These are phyloP conservation scores for Oryzias javanicus DNA, from an alignment of 2,113 vertebrate species.

Conservation along the genomic window DNA sequence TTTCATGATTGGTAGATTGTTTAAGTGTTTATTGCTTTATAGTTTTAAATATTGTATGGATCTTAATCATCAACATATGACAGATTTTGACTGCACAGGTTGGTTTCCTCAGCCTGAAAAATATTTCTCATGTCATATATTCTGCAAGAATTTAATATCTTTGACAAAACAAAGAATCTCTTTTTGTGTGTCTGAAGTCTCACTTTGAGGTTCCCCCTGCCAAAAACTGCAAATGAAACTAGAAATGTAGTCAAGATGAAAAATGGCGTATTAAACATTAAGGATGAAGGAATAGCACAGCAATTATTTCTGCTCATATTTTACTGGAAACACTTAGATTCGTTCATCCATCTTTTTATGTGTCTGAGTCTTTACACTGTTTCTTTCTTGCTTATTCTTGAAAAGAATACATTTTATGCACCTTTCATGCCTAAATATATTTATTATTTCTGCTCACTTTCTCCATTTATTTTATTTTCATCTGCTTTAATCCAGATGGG, in stretches of 20 bases:
- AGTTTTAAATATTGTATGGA: not conserved
- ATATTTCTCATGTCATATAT: not conserved
- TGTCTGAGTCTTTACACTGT: conserved; percentile 26
- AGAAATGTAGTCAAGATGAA: conserved; percentile 56
- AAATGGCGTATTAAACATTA: conserved; percentile 74
- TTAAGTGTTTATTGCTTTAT: not conserved
- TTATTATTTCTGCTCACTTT: not conserved
- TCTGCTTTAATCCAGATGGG: conserved; percentile 1
- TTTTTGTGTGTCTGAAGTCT: conserved; percentile 11
- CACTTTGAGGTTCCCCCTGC: conserved; percentile 21
- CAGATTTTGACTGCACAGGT: not conserved
- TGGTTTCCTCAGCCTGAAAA: not conserved
- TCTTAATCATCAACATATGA: not conserved
- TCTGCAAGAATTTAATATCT: too few species aligned
- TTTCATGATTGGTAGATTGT: not conserved
- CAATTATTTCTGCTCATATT: conserved; percentile 78
- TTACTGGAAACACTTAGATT: conserved; percentile 71
- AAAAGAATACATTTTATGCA: conserved; percentile 2
- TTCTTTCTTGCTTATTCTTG: conserved; percentile 39
- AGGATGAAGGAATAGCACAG: conserved; percentile 64
- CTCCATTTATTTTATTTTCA: not conserved
- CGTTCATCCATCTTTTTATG: conserved; percentile 62
- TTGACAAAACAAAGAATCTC: too few species aligned
- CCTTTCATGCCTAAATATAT: conserved; percentile 13
- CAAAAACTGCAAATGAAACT: conserved; percentile 11